Conservation (phyloP, 2,888 invertebrate genomes). For the Aethes cnicana region DNA sequence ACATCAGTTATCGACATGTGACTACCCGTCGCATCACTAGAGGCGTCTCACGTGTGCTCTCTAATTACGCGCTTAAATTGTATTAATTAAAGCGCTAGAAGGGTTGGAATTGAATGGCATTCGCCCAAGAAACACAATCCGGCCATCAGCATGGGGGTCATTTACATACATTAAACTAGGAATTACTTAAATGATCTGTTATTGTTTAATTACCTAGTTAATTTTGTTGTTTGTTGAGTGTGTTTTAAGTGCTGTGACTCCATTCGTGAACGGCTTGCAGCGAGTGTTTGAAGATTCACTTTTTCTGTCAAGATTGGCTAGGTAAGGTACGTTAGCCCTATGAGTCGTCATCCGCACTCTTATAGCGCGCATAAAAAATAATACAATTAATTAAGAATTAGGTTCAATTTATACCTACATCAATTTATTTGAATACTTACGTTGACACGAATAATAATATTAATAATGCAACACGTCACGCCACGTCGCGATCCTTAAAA, state of each 20-base stretch:
- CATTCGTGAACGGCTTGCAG: too few relatives aligned
- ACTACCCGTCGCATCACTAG: constrained; percentile 44
- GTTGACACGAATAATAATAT: too few relatives aligned
- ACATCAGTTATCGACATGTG: constrained; percentile 36
- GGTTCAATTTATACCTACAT: too few relatives aligned
- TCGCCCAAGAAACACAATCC: constrained; percentile 32
- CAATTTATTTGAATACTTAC: too few relatives aligned
- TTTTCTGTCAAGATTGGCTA: too few relatives aligned
- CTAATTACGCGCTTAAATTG: constrained; percentile 78
- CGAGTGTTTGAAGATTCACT: too few relatives aligned
- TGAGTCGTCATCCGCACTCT: too few relatives aligned
- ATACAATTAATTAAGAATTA: too few relatives aligned
- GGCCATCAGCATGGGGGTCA: constrained; percentile 59
- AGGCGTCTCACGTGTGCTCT: constrained; percentile 64
- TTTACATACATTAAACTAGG: constrained; percentile 51
- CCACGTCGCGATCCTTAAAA: too few relatives aligned
- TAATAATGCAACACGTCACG: too few relatives aligned
- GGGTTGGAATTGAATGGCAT: constrained; percentile 72
- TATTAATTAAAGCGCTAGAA: constrained; percentile 77
- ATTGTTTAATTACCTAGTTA: constrained; percentile 13
- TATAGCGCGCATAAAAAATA: too few relatives aligned
- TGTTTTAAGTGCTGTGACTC: background rate
- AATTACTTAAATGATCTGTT: constrained; percentile 29
- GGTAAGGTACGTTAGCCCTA: too few relatives aligned
- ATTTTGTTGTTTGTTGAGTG: constrained; percentile 14